phyloP scores from a whole-genome alignment of 2,888 invertebrate genomes.

The Deroplatys truncata region DNA sequence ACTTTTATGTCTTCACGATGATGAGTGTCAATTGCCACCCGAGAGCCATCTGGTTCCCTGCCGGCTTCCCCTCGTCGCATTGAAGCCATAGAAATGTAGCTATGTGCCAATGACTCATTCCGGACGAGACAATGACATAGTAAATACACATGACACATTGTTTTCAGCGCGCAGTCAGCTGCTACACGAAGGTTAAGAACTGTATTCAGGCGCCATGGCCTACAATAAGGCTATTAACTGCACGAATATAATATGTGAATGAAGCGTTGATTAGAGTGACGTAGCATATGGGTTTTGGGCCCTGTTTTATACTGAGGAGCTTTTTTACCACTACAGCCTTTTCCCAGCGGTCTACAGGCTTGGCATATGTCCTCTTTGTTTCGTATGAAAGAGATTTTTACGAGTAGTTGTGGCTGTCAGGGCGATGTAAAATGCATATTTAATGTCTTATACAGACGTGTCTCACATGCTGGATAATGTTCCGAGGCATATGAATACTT shows the following conservation, averaged over 20 bases:
- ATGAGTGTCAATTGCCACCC: not conserved
- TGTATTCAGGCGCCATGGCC: not conserved
- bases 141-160: not conserved
- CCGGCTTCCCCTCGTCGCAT: not conserved
- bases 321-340: not conserved
- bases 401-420: too few species aligned
- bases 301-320: not conserved
- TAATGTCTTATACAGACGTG: not conserved
- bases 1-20: not conserved
- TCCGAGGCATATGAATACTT: too few species aligned
- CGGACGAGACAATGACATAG: not conserved
- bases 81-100: not conserved
- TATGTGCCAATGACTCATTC: not conserved
- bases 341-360: not conserved
- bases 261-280: not conserved
- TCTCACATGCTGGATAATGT: too few species aligned
- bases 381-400: not conserved
- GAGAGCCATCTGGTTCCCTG: not conserved
- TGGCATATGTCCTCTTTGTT: not conserved
- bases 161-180: not conserved
- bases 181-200: not conserved
- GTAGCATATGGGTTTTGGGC: not conserved
- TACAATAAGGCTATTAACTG: not conserved
- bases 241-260: not conserved
- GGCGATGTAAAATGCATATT: not conserved